phyloP scores from a whole-genome alignment of 2,113 vertebrate genomes.

The Pseudopodoces humilis region DNA sequence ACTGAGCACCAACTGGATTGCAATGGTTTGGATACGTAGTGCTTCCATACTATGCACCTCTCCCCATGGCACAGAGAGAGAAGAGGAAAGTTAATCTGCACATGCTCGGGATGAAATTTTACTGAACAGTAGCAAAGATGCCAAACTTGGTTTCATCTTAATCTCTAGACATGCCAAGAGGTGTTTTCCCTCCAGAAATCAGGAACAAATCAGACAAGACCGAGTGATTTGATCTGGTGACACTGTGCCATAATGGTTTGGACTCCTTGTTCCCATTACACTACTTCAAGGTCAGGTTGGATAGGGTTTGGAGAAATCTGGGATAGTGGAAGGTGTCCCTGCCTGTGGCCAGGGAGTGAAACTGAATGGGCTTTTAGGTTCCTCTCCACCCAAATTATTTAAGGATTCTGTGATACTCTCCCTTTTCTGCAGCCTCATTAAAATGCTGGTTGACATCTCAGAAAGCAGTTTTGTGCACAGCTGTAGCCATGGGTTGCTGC shows the following conservation, averaged over 20 bases:
- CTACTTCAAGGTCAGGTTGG: not conserved
- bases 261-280: not conserved
- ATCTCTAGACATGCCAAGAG: not conserved
- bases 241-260: rapidly evolving
- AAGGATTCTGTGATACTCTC: not conserved
- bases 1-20: not conserved
- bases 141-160: not conserved
- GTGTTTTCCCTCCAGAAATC: not conserved
- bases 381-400: not conserved
- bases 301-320: not conserved
- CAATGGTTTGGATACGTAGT: rapidly evolving
- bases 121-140: not conserved
- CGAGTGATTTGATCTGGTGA: not conserved
- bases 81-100: not conserved
- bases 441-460: not conserved
- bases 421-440: not conserved
- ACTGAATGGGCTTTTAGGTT: not conserved
- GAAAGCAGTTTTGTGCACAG: not conserved
- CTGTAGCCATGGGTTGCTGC: not conserved
- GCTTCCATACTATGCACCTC: not conserved
- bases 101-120: not conserved
- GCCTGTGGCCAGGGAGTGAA: not conserved
- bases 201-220: not conserved
- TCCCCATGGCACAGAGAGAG: not conserved
- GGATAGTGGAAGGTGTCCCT: not conserved